Percentiles rank a stretch among this genome's conserved stretches.
phyloP scores from a whole-genome alignment of 2,888 invertebrate species.

The Caenorhabditis auriculariae region DNA sequence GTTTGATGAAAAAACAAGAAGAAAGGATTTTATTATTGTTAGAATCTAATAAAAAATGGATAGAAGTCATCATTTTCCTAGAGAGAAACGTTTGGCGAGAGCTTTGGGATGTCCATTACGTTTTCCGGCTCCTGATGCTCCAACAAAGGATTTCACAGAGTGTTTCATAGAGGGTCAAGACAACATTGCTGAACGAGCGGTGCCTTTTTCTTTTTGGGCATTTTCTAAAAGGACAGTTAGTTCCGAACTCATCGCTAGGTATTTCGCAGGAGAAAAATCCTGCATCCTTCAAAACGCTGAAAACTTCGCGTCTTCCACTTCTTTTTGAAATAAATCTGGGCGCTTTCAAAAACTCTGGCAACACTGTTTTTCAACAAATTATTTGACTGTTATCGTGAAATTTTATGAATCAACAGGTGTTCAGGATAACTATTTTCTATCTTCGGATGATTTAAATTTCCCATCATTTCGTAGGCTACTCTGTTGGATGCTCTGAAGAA shows the following conservation, averaged over 20 bases:
- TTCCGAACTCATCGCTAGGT: too few relatives aligned
- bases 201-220: constrained; percentile 14
- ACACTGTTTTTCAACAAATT: too few relatives aligned
- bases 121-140: constrained; percentile 24
- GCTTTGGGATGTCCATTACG: constrained; percentile 35
- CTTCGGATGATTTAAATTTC: too few relatives aligned
- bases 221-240: too few relatives aligned
- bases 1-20: constrained; percentile 40
- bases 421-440: too few relatives aligned
- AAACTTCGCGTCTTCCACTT: background rate
- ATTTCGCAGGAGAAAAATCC: too few relatives aligned
- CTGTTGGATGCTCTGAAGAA: constrained; percentile 39
- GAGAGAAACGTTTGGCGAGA: constrained; percentile 27
- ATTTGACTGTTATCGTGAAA: too few relatives aligned
- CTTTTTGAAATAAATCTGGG: background rate
- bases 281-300: too few relatives aligned
- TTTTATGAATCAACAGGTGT: too few relatives aligned
- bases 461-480: constrained; percentile 34
- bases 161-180: constrained; percentile 49
- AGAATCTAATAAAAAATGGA: background rate
- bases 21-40: constrained; percentile 15
- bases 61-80: constrained; percentile 8
- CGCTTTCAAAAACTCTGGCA: background rate
- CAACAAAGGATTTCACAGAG: constrained; percentile 32
- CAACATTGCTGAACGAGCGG: constrained; percentile 47